phyloP scores from a whole-genome alignment of 2,888 invertebrate species.

The Spisula subtruncata region DNA sequence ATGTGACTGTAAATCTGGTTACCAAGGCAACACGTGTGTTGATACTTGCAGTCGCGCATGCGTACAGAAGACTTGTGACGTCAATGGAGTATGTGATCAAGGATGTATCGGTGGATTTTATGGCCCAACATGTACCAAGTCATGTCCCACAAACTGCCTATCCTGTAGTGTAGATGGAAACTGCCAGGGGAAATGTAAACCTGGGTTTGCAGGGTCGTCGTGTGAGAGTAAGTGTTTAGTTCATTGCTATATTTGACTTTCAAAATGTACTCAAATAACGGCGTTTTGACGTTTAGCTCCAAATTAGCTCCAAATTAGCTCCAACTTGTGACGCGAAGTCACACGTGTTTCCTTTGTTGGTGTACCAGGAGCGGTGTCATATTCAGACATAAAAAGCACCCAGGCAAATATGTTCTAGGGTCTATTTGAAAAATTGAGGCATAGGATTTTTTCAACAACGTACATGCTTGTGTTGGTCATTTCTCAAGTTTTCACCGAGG shows the following conservation, averaged over 20 bases:
- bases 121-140: constrained; percentile 34
- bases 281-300: too few relatives aligned
- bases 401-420: too few relatives aligned
- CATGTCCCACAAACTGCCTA: constrained; percentile 41
- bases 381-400: too few relatives aligned
- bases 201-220: constrained; percentile 26
- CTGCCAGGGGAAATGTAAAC: constrained; percentile 43
- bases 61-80: neutral
- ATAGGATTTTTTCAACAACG: too few relatives aligned
- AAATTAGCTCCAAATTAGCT: too few relatives aligned
- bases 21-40: constrained; percentile 44
- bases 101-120: constrained; percentile 52
- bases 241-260: neutral
- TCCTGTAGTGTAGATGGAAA: constrained; percentile 24
- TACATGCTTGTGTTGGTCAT: too few relatives aligned
- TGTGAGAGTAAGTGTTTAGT: constrained; percentile 35
- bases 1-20: constrained; percentile 51
- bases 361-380: too few relatives aligned
- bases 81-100: constrained; percentile 25
- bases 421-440: too few relatives aligned
- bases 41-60: neutral
- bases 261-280: too few relatives aligned
- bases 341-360: too few relatives aligned
- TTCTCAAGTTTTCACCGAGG: too few relatives aligned
- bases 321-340: too few relatives aligned